Evolutionary conservation across 2,797 vertebrate species (phyloP).

Genomic region (Chelonia mydas): DNA sequence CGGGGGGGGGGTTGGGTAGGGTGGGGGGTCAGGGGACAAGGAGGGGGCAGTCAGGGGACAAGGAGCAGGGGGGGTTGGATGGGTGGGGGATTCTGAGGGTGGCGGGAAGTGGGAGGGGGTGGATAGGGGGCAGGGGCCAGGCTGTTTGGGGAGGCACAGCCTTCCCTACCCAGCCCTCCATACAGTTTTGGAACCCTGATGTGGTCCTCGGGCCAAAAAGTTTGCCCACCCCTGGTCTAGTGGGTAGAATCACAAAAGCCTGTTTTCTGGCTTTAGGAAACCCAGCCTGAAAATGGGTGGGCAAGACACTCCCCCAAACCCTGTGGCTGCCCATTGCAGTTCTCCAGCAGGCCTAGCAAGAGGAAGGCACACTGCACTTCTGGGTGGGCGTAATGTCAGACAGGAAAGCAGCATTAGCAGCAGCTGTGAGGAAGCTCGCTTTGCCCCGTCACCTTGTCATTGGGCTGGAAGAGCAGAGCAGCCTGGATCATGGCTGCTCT

Average conservation of each 20-base stretch:
- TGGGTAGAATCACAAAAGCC: background rate
- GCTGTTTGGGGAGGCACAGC: no score
- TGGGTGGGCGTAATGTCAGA: background rate
- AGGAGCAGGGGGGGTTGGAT: no score
- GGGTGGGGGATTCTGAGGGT: no score
- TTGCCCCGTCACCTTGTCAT: background rate
- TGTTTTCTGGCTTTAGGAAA: background rate
- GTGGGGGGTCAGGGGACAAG: no score
- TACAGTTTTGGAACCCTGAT: no score
- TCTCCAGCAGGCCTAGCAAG: background rate
- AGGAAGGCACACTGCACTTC: background rate
- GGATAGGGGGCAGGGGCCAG: no score
- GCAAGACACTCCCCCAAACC: background rate
- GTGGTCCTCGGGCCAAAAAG: no score
- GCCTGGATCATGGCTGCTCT: background rate
- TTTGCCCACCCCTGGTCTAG: no score
- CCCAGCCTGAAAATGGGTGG: background rate
- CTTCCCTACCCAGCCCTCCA: no score
- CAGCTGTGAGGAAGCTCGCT: background rate
- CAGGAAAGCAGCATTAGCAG: background rate
- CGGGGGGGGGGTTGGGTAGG: no score
- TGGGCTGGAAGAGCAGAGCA: background rate
- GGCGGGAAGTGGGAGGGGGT: no score
- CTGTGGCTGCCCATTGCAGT: rapidly evolving
- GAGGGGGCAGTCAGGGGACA: no score